Conservation (phyloP, 2,797 vertebrate species). For the Serranus cabrilla region DNA sequence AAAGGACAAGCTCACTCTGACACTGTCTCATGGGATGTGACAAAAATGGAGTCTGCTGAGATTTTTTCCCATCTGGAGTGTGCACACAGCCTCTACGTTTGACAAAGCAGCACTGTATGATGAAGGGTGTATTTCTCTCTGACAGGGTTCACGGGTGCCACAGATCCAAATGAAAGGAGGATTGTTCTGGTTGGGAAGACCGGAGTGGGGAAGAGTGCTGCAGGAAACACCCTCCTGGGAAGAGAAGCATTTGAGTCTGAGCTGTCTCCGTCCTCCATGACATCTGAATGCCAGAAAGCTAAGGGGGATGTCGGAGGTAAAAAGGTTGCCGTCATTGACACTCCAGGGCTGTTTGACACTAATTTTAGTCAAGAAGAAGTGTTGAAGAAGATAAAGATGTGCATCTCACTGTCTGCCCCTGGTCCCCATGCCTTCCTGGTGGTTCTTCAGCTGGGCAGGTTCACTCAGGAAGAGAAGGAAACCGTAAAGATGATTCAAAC, state of each 20-base stretch:
- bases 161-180: constrained; percentile 42
- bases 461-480: constrained; percentile 69
- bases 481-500: constrained; percentile 63
- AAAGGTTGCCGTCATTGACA: constrained; percentile 57
- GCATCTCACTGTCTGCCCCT: constrained; percentile 61
- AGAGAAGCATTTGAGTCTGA: constrained; percentile 66
- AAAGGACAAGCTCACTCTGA: background rate
- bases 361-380: constrained; percentile 60
- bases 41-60: background rate
- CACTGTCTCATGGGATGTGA: background rate
- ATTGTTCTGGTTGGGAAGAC: constrained; percentile 72
- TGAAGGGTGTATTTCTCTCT: constrained; percentile 55
- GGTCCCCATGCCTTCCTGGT: constrained; percentile 71
- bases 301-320: constrained; percentile 31
- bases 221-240: constrained; percentile 71
- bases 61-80: background rate
- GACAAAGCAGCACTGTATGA: constrained; percentile 23
- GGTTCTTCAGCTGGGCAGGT: constrained; percentile 61
- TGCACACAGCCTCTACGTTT: constrained; percentile 4
- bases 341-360: constrained; percentile 66
- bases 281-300: constrained; percentile 57
- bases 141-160: constrained; percentile 41
- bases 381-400: constrained; percentile 62
- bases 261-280: constrained; percentile 57
- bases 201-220: constrained; percentile 70